phyloP scores from a whole-genome alignment of 2,888 invertebrate species.

The Abscondita cerata region DNA sequence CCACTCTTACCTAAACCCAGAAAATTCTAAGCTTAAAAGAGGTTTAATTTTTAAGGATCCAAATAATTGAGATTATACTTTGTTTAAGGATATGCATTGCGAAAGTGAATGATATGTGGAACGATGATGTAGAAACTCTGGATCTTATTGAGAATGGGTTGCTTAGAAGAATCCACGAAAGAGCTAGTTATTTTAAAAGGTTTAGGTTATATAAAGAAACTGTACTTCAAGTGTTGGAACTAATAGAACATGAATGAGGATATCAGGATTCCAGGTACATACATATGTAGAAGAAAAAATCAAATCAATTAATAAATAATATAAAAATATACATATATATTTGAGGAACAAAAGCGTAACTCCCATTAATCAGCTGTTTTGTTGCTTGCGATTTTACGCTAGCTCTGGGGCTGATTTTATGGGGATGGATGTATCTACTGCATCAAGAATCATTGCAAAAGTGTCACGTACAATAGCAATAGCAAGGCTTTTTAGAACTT shows the following conservation, averaged over 20 bases:
- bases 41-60: background rate
- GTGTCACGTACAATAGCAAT: background rate
- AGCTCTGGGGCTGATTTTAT: background rate
- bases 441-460: background rate
- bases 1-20: background rate
- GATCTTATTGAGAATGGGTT: background rate
- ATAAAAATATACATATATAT: too few species aligned
- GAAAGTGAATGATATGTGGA: background rate
- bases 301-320: too few species aligned
- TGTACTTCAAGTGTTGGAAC: background rate
- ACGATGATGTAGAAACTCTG: background rate
- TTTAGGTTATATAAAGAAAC: constrained; percentile 3
- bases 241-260: background rate
- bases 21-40: background rate
- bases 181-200: background rate
- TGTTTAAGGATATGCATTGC: background rate
- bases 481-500: background rate
- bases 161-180: background rate
- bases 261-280: too few species aligned
- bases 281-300: background rate
- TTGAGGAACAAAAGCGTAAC: background rate
- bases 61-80: background rate
- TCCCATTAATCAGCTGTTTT: background rate
- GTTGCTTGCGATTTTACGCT: background rate
- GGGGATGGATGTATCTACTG: background rate